phyloP scores from a whole-genome alignment of 1,140 invertebrate genomes.

The Pomacea maculata region DNA sequence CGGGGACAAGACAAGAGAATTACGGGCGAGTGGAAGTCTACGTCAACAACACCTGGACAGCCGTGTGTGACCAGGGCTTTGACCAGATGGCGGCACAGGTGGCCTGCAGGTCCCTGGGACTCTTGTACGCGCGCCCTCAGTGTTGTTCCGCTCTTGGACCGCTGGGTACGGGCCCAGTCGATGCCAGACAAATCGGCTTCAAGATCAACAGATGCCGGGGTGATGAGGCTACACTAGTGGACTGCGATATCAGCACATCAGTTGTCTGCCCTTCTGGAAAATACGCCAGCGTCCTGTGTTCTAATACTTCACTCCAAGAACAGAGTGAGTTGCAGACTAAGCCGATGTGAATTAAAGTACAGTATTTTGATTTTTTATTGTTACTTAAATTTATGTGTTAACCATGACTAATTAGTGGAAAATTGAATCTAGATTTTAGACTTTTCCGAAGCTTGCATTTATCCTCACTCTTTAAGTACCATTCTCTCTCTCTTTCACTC shows the following conservation, averaged over 20 bases:
- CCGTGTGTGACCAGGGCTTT: constrained; percentile 47
- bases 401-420: too few species aligned
- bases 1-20: constrained; percentile 29
- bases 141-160: constrained; percentile 41
- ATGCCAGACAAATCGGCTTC: constrained; percentile 24
- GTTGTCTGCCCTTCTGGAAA: constrained; percentile 30
- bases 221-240: constrained; percentile 22
- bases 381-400: too few species aligned
- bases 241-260: constrained; percentile 23
- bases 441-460: too few species aligned
- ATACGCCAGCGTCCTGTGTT: constrained; percentile 46
- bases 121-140: constrained; percentile 33
- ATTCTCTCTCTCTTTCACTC: too few species aligned
- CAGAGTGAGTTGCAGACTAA: constrained; percentile 12
- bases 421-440: too few species aligned
- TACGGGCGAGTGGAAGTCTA: constrained; percentile 47
- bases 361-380: too few species aligned
- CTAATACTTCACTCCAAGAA: constrained; percentile 26
- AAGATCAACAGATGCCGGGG: constrained; percentile 39
- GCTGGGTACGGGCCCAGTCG: not conserved
- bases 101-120: constrained; percentile 38
- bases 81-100: constrained; percentile 37
- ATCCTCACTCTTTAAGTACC: too few species aligned
- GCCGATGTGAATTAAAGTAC: too few species aligned
- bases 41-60: constrained; percentile 34